Percentiles rank a stretch among this genome's conserved stretches.
phyloP scores from a whole-genome alignment of 92 coral and sea anemone genomes.

The Galaxea fascicularis region DNA sequence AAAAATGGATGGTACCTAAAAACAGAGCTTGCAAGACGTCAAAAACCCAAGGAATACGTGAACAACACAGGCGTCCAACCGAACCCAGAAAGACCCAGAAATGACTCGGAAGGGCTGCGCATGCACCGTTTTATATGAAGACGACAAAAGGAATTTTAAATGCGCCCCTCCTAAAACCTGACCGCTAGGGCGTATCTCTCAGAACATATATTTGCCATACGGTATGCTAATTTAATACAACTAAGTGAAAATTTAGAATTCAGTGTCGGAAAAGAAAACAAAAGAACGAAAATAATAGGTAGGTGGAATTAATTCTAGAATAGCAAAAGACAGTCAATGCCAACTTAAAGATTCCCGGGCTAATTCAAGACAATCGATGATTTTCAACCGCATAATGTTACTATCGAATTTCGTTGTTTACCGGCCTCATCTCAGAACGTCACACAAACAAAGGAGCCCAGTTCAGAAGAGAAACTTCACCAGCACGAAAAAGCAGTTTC shows the following conservation, averaged over 20 bases:
- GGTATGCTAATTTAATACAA: constrained; percentile 22
- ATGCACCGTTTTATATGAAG: not conserved
- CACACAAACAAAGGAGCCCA: no score
- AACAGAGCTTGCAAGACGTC: constrained; percentile 5
- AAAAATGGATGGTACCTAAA: constrained; percentile 13
- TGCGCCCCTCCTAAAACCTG: constrained; percentile 9
- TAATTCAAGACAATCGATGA: no score
- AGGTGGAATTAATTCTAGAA: no score
- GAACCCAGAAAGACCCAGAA: not conserved
- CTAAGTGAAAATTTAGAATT: not conserved
- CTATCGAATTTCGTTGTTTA: no score
- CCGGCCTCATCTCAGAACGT: no score
- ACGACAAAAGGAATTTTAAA: constrained; percentile 1
- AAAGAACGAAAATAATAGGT: no score
- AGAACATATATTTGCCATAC: not conserved
- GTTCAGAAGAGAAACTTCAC: no score
- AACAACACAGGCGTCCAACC: not conserved
- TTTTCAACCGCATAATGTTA: no score
- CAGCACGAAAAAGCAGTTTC: no score
- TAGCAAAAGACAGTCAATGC: no score
- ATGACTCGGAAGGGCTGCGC: constrained; percentile 1
- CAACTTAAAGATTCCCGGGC: no score
- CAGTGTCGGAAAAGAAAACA: no score
- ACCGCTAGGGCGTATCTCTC: constrained; percentile 8
- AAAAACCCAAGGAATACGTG: not conserved